These are phyloP conservation scores for Oryzaephilus surinamensis DNA, from an alignment of 1,140 invertebrate genomes.

Conservation along the genomic window DNA sequence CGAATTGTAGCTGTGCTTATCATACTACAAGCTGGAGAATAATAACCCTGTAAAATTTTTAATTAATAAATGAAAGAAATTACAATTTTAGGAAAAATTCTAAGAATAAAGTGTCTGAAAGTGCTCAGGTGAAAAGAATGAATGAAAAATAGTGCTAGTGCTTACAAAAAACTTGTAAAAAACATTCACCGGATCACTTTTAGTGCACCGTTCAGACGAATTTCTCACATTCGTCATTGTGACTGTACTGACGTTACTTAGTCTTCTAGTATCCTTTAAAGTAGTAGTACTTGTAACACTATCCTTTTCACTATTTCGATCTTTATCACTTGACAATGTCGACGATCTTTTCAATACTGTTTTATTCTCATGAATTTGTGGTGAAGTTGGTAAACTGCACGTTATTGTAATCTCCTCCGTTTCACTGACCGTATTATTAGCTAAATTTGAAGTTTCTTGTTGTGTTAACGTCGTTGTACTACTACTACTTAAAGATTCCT, in stretches of 20 bases:
- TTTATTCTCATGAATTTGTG: constrained; percentile 32
- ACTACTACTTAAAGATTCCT: constrained; percentile 24
- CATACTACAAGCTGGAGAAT: constrained; percentile 49
- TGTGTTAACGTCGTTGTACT: constrained; percentile 29
- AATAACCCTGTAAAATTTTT: constrained; percentile 49
- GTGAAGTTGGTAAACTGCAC: constrained; percentile 35
- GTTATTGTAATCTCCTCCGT: constrained; percentile 31
- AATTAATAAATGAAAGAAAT: not conserved
- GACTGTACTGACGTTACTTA: constrained; percentile 35
- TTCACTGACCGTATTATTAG: constrained; percentile 16
- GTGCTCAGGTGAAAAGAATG: constrained; percentile 19
- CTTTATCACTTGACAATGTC: constrained; percentile 30
- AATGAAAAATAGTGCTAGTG: constrained; percentile 5
- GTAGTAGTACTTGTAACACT: constrained; percentile 9
- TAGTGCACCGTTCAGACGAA: constrained; percentile 23
- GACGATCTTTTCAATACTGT: constrained; percentile 20
- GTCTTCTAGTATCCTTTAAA: constrained; percentile 11
- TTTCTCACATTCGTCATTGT: constrained; percentile 47
- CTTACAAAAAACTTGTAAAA: constrained; percentile 9
- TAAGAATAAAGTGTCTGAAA: constrained; percentile 20
- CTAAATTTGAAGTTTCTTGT: constrained; percentile 17
- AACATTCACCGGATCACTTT: constrained; percentile 35
- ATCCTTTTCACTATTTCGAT: constrained; percentile 25
- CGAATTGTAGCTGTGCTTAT: constrained; percentile 51
- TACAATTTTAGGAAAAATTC: not conserved